Evolutionary conservation across 2,797 vertebrate genomes (phyloP).

Genomic region (Sebastiscus albofasciatus): DNA sequence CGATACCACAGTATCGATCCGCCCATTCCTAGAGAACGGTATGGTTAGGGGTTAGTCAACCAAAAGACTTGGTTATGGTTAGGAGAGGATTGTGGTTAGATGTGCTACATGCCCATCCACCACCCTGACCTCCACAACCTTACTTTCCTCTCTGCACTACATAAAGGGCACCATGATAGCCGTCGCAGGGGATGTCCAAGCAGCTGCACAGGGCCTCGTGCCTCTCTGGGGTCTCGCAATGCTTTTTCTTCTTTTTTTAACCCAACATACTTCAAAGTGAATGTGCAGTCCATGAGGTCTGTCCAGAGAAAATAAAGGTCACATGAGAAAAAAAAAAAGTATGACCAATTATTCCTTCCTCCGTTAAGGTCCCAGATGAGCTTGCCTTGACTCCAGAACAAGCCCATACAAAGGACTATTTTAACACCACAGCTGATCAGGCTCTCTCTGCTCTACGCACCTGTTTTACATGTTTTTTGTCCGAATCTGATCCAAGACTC

Average conservation of each 20-base stretch:
- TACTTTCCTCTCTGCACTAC: not conserved
- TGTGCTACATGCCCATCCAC: not conserved
- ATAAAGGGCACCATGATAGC: not conserved
- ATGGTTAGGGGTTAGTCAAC: not conserved
- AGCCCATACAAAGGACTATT: not conserved
- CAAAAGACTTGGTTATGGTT: not conserved
- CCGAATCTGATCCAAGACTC: not conserved
- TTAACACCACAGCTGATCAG: not conserved
- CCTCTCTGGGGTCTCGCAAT: not conserved
- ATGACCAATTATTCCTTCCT: not conserved
- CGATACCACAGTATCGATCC: too few species aligned
- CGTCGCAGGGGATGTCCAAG: not conserved
- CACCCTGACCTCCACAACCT: not conserved
- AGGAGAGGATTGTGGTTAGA: not conserved
- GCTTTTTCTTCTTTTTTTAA: not conserved
- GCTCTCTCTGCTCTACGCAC: not conserved
- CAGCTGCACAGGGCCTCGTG: not conserved
- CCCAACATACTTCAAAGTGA: not conserved
- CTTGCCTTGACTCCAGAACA: not conserved
- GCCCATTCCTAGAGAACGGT: too few species aligned
- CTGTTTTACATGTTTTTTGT: not conserved
- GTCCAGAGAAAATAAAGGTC: not conserved
- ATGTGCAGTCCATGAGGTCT: not conserved
- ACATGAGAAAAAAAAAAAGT: not conserved
- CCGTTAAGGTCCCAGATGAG: not conserved